Conservation (phyloP, 1,140 invertebrate genomes). For the Drosophila azteca region DNA sequence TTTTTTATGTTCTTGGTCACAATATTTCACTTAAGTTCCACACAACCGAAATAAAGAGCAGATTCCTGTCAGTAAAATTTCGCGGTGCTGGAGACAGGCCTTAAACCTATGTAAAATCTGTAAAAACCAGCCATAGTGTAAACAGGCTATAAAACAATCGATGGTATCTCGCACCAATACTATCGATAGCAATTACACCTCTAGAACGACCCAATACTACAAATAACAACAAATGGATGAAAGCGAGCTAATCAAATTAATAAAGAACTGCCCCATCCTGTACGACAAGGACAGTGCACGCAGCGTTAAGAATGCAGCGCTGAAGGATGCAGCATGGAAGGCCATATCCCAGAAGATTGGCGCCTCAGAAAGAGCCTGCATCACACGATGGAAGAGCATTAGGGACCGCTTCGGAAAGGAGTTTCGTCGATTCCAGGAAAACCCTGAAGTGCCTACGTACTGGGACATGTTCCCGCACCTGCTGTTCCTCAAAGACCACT, state of each 20-base stretch:
- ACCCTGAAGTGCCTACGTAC: slow-evolving; percentile 62
- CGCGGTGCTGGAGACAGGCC: too few relatives aligned
- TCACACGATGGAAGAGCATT: slow-evolving; percentile 77
- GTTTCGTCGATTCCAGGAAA: slow-evolving; percentile 68
- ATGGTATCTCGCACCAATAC: too few relatives aligned
- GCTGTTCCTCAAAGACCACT: slow-evolving; percentile 74
- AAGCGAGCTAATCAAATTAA: slow-evolving; percentile 63
- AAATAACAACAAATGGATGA: slow-evolving; percentile 50
- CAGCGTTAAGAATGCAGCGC: slow-evolving; percentile 58
- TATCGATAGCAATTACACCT: too few relatives aligned
- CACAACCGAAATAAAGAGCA: too few relatives aligned
- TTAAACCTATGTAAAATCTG: too few relatives aligned
- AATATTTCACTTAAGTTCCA: too few relatives aligned
- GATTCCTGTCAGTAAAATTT: too few relatives aligned
- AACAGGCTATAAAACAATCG: too few relatives aligned
- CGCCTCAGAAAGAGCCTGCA: slow-evolving; percentile 71
- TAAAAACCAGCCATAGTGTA: too few relatives aligned
- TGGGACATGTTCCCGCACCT: slow-evolving; percentile 78
- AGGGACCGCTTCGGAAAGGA: slow-evolving; percentile 76
- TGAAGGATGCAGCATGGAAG: slow-evolving; percentile 75
- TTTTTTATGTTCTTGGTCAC: too few relatives aligned
- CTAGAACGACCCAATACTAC: too few relatives aligned
- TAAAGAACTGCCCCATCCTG: slow-evolving; percentile 69
- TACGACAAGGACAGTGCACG: slow-evolving; percentile 70
- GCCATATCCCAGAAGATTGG: slow-evolving; percentile 57